Percentiles rank a stretch among this genome's conserved stretches.
These are phyloP conservation scores for Neoascia interrupta DNA, from an alignment of 2,888 invertebrate species.

Conservation along the genomic window DNA sequence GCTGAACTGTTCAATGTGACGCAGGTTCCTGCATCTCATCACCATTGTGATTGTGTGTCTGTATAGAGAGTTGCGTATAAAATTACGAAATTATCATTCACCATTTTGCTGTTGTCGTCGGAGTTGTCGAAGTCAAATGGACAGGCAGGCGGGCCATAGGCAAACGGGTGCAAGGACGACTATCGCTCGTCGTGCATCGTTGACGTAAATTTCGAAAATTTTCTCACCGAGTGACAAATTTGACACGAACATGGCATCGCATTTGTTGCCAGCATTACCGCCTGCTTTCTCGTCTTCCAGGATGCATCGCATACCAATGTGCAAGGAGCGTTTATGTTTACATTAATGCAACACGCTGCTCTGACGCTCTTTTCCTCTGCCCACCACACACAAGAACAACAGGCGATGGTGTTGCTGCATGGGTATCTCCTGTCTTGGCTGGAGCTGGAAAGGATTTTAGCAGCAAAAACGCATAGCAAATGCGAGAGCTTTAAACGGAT, in stretches of 20 bases:
- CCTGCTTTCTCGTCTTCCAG: slow-evolving; percentile 15
- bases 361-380: background rate
- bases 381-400: background rate
- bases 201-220: slow-evolving; percentile 55
- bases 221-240: slow-evolving; percentile 55
- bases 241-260: slow-evolving; percentile 58
- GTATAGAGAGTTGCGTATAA: slow-evolving; percentile 24
- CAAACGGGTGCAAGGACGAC: background rate
- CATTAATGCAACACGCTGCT: slow-evolving; percentile 54
- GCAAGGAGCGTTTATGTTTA: slow-evolving; percentile 50
- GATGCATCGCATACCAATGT: slow-evolving; percentile 38
- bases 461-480: slow-evolving; percentile 24
- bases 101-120: slow-evolving; percentile 22
- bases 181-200: background rate
- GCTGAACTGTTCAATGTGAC: too few species aligned
- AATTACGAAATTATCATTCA: slow-evolving; percentile 59
- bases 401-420: slow-evolving; percentile 5
- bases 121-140: slow-evolving; percentile 24
- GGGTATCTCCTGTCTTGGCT: too few species aligned
- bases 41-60: background rate
- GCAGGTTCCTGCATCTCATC: background rate
- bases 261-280: slow-evolving; percentile 39
- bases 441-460: slow-evolving; percentile 29
- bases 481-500: slow-evolving; percentile 47
- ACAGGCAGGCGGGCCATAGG: background rate